Conservation (phyloP, 2,888 invertebrate species). For the Spicauda simplicius region DNA sequence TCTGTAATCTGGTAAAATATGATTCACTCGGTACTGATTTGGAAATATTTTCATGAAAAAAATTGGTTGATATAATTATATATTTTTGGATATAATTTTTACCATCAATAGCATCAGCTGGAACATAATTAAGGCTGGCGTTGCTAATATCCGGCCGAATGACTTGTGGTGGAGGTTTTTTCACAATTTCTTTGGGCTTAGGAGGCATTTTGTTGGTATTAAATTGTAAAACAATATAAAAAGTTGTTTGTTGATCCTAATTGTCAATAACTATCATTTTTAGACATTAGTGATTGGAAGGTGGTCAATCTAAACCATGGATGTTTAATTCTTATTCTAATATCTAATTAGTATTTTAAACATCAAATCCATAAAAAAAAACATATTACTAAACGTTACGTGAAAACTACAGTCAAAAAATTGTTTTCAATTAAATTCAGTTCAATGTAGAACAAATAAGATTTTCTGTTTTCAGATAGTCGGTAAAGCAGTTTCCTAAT, state of each 20-base stretch:
- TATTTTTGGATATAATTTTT: constrained; percentile 18
- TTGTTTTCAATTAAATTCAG: too few relatives aligned
- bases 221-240: not conserved
- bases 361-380: too few relatives aligned
- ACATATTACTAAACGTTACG: not conserved
- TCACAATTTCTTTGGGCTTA: constrained; percentile 57
- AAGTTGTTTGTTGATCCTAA: not conserved
- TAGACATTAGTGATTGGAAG: not conserved
- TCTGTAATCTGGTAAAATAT: too few relatives aligned
- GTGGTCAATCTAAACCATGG: not conserved
- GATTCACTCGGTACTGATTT: too few relatives aligned
- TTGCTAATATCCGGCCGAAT: constrained; percentile 63
- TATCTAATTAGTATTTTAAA: too few relatives aligned
- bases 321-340: not conserved
- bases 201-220: constrained; percentile 56
- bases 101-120: constrained; percentile 67
- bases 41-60: too few relatives aligned
- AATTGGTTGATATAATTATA: not conserved
- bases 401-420: too few relatives aligned
- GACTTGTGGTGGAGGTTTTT: constrained; percentile 55
- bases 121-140: constrained; percentile 63
- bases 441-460: not conserved
- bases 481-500: constrained; percentile 29
- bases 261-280: not conserved
- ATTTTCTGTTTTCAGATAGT: constrained; percentile 5